A percentile compares a stretch with the other conserved stretches of the same genome.
Conservation (phyloP, 2,888 invertebrate species). For the Tetranychus piercei region DNA sequence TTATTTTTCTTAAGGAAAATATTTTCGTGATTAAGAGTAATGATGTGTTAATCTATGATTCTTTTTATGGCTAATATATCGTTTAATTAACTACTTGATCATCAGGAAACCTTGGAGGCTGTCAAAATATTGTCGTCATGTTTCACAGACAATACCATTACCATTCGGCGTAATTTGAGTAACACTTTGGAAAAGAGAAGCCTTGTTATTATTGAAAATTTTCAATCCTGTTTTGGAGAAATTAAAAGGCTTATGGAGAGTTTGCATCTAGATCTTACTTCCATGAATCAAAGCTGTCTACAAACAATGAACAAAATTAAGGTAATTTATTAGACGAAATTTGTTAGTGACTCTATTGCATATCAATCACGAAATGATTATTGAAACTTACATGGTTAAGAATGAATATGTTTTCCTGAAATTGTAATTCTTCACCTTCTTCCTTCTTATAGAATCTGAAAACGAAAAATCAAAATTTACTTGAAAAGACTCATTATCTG, state of each 20-base stretch:
- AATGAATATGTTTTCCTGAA: too few species aligned
- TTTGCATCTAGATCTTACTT: conserved; percentile 19
- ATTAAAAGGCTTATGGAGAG: conserved; percentile 23
- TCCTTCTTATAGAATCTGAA: neutral
- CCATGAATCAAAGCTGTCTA: conserved; percentile 12
- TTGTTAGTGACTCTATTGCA: too few species aligned
- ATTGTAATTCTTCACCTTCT: neutral
- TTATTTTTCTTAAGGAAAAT: neutral
- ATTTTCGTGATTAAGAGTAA: neutral
- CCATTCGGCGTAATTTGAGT: conserved; percentile 60
- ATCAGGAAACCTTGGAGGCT: conserved; percentile 66
- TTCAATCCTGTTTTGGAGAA: conserved; percentile 29
- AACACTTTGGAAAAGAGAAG: conserved; percentile 81
- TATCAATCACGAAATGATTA: too few species aligned
- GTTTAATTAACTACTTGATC: neutral
- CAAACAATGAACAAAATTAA: conserved; percentile 2
- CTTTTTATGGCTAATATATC: too few species aligned
- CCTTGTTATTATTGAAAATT: conserved; percentile 57
- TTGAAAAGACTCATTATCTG: neutral
- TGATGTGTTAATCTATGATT: too few species aligned
- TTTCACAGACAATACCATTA: conserved; percentile 62
- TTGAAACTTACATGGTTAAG: too few species aligned
- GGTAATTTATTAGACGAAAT: neutral
- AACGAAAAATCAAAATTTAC: conserved; percentile 3
- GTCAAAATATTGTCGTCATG: conserved; percentile 68